A percentile compares a stretch with the other conserved stretches of the same genome.
phyloP scores from a whole-genome alignment of 2,113 vertebrate genomes.

The Gnathonemus echidnorhynchus region DNA sequence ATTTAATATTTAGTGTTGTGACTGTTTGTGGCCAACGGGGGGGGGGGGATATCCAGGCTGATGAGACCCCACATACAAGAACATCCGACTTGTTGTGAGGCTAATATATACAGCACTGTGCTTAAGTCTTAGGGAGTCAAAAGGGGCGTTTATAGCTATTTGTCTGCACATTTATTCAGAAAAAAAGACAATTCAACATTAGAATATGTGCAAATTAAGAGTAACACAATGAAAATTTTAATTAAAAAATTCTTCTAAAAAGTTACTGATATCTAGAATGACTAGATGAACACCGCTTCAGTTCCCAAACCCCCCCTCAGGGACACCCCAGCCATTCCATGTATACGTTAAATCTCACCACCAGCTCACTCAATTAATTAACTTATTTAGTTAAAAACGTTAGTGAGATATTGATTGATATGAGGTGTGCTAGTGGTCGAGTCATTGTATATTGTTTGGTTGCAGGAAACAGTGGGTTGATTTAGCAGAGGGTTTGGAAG shows the following conservation, averaged over 20 bases:
- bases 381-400: neutral
- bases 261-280: too few species aligned
- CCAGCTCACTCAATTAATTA: neutral
- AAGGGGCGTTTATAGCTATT: neutral
- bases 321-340: neutral
- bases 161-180: neutral
- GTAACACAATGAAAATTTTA: too few species aligned
- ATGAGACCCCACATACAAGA: neutral
- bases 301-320: too few species aligned
- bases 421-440: neutral
- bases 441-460: neutral
- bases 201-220: too few species aligned
- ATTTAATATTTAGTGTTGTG: too few species aligned
- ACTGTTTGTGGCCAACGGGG: too few species aligned
- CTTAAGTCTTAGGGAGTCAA: neutral
- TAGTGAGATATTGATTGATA: neutral
- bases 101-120: neutral
- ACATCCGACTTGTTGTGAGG: neutral
- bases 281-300: too few species aligned
- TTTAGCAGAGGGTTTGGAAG: too few species aligned
- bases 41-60: too few species aligned
- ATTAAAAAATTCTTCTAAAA: too few species aligned
- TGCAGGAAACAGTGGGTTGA: too few species aligned
- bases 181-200: too few species aligned
- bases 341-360: neutral